phyloP scores from a whole-genome alignment of 2,888 invertebrate genomes.

The Polymixis lichenea region DNA sequence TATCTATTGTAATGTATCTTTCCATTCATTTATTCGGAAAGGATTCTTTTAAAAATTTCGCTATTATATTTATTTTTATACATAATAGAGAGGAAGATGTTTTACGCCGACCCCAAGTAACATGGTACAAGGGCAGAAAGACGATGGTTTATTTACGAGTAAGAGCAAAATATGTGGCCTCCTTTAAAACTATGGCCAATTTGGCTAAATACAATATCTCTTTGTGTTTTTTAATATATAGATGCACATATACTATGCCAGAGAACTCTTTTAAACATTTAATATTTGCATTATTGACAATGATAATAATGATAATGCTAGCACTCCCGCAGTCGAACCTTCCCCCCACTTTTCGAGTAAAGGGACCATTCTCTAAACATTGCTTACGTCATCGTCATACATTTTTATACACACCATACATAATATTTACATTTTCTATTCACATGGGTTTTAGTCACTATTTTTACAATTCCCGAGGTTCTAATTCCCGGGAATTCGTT shows the following conservation, averaged over 20 bases:
- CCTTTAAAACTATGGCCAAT: slow-evolving; percentile 16
- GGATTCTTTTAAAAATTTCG: background rate
- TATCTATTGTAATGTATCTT: slow-evolving; percentile 1
- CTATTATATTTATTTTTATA: slow-evolving; percentile 10
- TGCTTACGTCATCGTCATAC: slow-evolving; percentile 19
- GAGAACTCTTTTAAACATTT: slow-evolving; percentile 33
- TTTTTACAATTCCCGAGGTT: slow-evolving; percentile 23
- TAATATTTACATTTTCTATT: slow-evolving; percentile 45
- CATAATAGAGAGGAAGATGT: background rate
- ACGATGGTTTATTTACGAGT: background rate
- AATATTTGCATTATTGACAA: slow-evolving; percentile 33
- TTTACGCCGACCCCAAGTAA: background rate
- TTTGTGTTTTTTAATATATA: slow-evolving; percentile 34
- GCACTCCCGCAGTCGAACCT: slow-evolving; percentile 6
- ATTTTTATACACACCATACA: slow-evolving; percentile 31
- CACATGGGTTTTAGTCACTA: slow-evolving; percentile 17
- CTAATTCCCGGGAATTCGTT: slow-evolving; percentile 23
- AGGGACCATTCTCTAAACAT: slow-evolving; percentile 6
- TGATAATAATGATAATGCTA: slow-evolving; percentile 18
- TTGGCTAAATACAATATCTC: slow-evolving; percentile 9
- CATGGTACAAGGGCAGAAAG: background rate
- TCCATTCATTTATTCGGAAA: slow-evolving; percentile 1
- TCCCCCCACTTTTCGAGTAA: background rate
- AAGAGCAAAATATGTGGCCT: slow-evolving; percentile 30
- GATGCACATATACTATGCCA: slow-evolving; percentile 15